These are phyloP conservation scores for Leptinotarsa juncta DNA, from an alignment of 2,888 invertebrate species.

Conservation along the genomic window DNA sequence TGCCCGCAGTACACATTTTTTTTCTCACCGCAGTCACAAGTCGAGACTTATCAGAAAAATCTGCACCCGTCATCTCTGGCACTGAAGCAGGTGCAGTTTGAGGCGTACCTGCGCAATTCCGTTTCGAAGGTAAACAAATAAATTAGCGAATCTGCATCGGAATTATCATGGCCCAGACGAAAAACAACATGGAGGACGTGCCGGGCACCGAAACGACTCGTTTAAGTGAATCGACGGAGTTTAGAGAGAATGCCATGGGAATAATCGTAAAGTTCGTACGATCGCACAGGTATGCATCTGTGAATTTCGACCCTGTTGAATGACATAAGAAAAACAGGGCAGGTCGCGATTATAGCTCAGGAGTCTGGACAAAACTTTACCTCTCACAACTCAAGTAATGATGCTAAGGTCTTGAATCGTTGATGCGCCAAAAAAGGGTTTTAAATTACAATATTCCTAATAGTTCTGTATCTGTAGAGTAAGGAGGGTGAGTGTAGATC, in stretches of 20 bases:
- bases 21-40: neutral
- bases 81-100: neutral
- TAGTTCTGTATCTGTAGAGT: too few species aligned
- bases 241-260: conserved; percentile 45
- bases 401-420: too few species aligned
- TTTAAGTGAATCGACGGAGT: conserved; percentile 53
- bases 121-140: conserved; percentile 13
- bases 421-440: too few species aligned
- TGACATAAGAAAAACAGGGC: conserved; percentile 19
- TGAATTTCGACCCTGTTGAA: conserved; percentile 41
- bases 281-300: conserved; percentile 20
- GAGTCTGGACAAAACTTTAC: neutral
- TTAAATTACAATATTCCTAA: too few species aligned
- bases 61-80: neutral
- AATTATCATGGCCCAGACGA: conserved; percentile 12
- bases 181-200: conserved; percentile 29
- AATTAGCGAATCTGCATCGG: conserved; percentile 16
- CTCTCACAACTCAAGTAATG: too few species aligned
- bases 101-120: conserved; percentile 8
- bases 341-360: neutral
- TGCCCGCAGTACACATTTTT: too few species aligned
- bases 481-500: too few species aligned
- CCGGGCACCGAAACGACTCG: conserved; percentile 44
- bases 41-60: neutral
- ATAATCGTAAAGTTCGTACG: conserved; percentile 50